These are phyloP conservation scores for Stigmatopora argus DNA, from an alignment of 2,113 vertebrate genomes.

Conservation along the genomic window DNA sequence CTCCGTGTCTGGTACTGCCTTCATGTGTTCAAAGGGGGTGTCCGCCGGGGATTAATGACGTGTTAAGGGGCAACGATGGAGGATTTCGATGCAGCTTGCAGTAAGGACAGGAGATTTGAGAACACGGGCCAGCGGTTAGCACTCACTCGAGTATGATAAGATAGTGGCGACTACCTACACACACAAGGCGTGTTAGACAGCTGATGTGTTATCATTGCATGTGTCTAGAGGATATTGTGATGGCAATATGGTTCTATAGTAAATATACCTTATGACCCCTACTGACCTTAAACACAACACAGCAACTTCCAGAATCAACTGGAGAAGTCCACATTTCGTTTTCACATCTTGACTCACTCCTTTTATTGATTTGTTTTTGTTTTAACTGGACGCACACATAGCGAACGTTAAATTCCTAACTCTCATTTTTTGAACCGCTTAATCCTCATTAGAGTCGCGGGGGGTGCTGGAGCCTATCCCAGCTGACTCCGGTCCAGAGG, in stretches of 20 bases:
- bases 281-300: constrained; percentile 25
- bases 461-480: no score
- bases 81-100: constrained; percentile 56
- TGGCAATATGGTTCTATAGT: constrained; percentile 13
- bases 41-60: constrained; percentile 58
- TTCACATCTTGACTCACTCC: neutral
- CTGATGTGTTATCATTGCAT: constrained; percentile 27
- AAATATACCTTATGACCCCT: constrained; percentile 27
- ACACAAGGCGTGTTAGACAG: constrained; percentile 28
- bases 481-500: no score
- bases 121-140: constrained; percentile 52
- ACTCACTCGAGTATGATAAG: constrained; percentile 49
- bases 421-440: no score
- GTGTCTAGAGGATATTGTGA: constrained; percentile 17
- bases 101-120: constrained; percentile 61
- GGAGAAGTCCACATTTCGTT: neutral
- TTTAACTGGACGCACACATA: neutral
- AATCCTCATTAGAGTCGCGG: no score
- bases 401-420: no score
- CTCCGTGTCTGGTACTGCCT: constrained; percentile 59
- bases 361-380: neutral
- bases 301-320: neutral
- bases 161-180: neutral
- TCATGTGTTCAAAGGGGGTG: constrained; percentile 54
- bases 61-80: constrained; percentile 56